These are phyloP conservation scores for Criorhina ranunculi DNA, from an alignment of 2,888 invertebrate species.

Conservation along the genomic window DNA sequence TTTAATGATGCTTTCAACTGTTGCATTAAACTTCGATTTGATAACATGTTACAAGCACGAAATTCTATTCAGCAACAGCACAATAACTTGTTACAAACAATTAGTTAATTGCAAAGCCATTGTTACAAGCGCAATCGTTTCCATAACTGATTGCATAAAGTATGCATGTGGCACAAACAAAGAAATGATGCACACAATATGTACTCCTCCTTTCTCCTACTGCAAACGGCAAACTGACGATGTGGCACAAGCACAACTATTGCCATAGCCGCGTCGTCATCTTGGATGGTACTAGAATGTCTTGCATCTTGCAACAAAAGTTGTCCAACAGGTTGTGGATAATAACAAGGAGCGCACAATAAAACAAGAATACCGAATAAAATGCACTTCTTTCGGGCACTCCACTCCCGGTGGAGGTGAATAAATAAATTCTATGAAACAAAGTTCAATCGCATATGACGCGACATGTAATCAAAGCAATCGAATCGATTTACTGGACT, in stretches of 20 bases:
- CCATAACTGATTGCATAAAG: slow-evolving; percentile 39
- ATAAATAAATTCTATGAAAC: slow-evolving; percentile 2
- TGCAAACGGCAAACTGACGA: slow-evolving; percentile 55
- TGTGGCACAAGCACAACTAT: slow-evolving; percentile 68
- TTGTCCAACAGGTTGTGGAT: slow-evolving; percentile 74
- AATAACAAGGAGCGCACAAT: slow-evolving; percentile 37
- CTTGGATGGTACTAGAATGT: neutral
- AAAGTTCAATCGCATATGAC: slow-evolving; percentile 35
- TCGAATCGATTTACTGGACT: slow-evolving; percentile 56
- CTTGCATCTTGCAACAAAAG: slow-evolving; percentile 52
- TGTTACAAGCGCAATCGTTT: slow-evolving; percentile 18
- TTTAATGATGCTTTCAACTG: too few relatives aligned
- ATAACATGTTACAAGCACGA: too few relatives aligned
- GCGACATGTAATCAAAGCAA: slow-evolving; percentile 14
- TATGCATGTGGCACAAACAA: slow-evolving; percentile 32
- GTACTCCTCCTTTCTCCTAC: slow-evolving; percentile 37
- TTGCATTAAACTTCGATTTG: too few relatives aligned
- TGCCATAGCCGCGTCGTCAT: slow-evolving; percentile 32
- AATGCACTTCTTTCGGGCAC: slow-evolving; percentile 17
- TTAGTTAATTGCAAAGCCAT: slow-evolving; percentile 12
- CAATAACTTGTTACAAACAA: neutral
- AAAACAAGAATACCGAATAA: slow-evolving; percentile 25
- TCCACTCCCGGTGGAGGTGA: neutral
- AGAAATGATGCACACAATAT: slow-evolving; percentile 40
- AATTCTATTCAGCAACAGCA: neutral